A percentile compares a stretch with the other conserved stretches of the same genome.
These are phyloP conservation scores for Aptenodytes patagonicus DNA, from an alignment of 2,113 vertebrate genomes.

Conservation along the genomic window DNA sequence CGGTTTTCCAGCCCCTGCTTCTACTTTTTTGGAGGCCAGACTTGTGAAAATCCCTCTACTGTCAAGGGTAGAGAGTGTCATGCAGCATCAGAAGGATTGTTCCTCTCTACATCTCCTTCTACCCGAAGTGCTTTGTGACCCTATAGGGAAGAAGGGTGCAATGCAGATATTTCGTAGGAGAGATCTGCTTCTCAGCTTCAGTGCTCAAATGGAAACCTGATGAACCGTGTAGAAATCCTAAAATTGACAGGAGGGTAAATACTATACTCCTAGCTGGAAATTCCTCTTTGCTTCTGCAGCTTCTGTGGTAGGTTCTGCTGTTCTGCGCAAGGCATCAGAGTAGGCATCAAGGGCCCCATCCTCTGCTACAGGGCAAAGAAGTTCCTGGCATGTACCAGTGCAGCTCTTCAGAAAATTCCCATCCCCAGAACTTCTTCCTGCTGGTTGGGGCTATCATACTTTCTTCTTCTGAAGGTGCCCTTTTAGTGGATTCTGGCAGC, in stretches of 20 bases:
- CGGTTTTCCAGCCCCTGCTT: neutral
- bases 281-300: neutral
- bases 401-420: neutral
- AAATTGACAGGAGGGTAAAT: neutral
- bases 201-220: neutral
- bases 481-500: neutral
- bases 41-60: neutral
- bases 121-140: neutral
- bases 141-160: no score
- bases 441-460: neutral
- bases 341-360: neutral
- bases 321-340: fast-evolving
- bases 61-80: neutral
- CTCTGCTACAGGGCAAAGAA: fast-evolving
- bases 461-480: neutral
- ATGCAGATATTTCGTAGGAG: neutral
- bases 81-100: neutral
- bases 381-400: neutral
- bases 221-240: neutral
- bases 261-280: neutral
- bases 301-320: neutral
- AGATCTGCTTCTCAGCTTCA: neutral
- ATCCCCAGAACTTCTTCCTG: neutral
- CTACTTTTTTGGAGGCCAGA: neutral
- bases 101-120: neutral